phyloP scores from a whole-genome alignment of 2,888 invertebrate genomes.

The Eurytoma adleriae region DNA sequence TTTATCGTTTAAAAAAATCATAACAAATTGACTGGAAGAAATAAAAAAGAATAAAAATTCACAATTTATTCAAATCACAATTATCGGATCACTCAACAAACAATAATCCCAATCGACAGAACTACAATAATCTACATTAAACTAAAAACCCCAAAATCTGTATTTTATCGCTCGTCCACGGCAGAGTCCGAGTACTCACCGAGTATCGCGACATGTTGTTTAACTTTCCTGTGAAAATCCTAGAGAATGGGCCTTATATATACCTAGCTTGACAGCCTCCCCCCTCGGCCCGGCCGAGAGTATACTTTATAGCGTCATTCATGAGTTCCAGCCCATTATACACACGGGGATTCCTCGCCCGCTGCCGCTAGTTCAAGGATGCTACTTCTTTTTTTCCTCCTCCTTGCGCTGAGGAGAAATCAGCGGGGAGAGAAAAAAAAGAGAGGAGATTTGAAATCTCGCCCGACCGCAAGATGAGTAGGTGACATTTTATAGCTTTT shows the following conservation, averaged over 20 bases:
- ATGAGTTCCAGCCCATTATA: neutral
- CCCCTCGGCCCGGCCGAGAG: neutral
- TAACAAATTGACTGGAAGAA: no score
- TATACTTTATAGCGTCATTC: slow-evolving; percentile 10
- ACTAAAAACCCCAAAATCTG: no score
- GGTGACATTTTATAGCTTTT: neutral
- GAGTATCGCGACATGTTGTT: slow-evolving; percentile 21
- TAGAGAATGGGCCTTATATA: slow-evolving; percentile 14
- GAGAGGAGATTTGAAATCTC: neutral
- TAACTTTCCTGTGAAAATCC: slow-evolving; percentile 4
- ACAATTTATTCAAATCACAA: neutral
- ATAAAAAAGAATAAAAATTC: neutral
- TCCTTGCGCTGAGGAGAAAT: neutral
- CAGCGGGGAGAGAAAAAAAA: neutral
- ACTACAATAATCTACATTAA: neutral
- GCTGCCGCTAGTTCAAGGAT: slow-evolving; percentile 6
- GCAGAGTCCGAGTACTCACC: neutral
- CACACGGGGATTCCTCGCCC: slow-evolving; percentile 3
- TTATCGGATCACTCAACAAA: neutral
- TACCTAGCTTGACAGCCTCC: neutral
- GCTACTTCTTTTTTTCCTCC: slow-evolving; percentile 2
- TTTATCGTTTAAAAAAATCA: no score
- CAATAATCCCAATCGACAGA: neutral
- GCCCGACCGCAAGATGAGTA: neutral
- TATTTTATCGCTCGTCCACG: neutral